Conservation (phyloP, 2,797 vertebrate species). For the Aselliscus stoliczkanus region DNA sequence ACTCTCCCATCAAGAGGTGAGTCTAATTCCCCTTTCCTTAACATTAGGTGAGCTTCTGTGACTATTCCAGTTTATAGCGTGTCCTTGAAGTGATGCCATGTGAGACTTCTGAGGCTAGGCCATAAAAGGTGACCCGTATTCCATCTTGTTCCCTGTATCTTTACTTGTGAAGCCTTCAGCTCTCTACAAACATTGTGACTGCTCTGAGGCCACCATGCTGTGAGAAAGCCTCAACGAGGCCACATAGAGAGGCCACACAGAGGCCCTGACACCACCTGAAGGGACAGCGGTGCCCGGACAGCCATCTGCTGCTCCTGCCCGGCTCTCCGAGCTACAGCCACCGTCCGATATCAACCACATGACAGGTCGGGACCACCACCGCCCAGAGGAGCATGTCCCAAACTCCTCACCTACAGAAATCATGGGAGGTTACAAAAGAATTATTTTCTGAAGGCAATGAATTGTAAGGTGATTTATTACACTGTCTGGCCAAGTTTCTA, state of each 20-base stretch:
- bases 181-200: not conserved
- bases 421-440: not conserved
- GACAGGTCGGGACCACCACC: not conserved
- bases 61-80: not conserved
- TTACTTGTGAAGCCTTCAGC: not conserved
- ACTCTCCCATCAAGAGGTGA: not conserved
- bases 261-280: not conserved
- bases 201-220: not conserved
- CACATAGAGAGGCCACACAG: not conserved
- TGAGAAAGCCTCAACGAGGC: not conserved
- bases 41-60: not conserved
- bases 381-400: not conserved
- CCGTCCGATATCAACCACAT: fast-evolving
- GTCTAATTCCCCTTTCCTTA: not conserved
- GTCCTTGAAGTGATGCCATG: fast-evolving
- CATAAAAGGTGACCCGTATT: not conserved
- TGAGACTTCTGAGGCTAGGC: not conserved
- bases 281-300: not conserved
- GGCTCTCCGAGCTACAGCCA: too few relatives aligned
- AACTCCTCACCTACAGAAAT: not conserved
- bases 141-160: not conserved
- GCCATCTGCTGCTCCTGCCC: not conserved
- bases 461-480: not conserved
- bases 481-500: too few relatives aligned
- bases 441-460: not conserved